phyloP scores from a whole-genome alignment of 2,113 vertebrate species.

The Nesogale talazaci region DNA sequence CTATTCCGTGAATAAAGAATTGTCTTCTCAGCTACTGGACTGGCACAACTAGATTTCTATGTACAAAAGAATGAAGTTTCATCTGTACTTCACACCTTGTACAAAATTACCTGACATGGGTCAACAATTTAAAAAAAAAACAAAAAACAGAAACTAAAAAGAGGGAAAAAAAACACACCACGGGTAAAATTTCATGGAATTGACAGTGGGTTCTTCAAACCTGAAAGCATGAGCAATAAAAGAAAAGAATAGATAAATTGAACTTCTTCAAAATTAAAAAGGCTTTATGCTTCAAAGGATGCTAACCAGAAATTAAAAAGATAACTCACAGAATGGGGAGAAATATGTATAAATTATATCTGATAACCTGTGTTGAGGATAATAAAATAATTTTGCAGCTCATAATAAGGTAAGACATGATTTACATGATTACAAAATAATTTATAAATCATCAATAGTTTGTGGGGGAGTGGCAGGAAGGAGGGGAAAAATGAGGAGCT shows the following conservation, averaged over 20 bases:
- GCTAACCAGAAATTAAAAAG: slow-evolving; percentile 6
- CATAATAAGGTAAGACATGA: no score
- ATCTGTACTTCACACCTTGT: no score
- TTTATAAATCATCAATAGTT: no score
- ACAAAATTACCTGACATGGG: background rate
- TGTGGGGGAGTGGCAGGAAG: no score
- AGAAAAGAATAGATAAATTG: background rate
- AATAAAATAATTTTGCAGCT: background rate
- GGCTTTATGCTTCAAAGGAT: slow-evolving; percentile 14
- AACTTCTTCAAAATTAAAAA: background rate
- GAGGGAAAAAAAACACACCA: background rate
- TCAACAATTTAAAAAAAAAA: background rate
- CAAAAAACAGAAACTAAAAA: background rate
- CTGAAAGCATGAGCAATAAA: slow-evolving; percentile 11
- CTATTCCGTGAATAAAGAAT: background rate
- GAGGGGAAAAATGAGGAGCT: no score
- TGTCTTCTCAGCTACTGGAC: background rate
- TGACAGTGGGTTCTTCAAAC: background rate
- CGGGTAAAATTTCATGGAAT: background rate
- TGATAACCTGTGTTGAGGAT: slow-evolving; percentile 8
- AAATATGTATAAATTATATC: slow-evolving; percentile 9
- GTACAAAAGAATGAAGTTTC: no score
- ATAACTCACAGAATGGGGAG: slow-evolving; percentile 3
- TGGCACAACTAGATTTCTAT: no score
- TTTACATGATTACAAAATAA: no score